Evolutionary conservation across 2,888 invertebrate species (phyloP).

Genomic region (Diplolepis rosae): DNA sequence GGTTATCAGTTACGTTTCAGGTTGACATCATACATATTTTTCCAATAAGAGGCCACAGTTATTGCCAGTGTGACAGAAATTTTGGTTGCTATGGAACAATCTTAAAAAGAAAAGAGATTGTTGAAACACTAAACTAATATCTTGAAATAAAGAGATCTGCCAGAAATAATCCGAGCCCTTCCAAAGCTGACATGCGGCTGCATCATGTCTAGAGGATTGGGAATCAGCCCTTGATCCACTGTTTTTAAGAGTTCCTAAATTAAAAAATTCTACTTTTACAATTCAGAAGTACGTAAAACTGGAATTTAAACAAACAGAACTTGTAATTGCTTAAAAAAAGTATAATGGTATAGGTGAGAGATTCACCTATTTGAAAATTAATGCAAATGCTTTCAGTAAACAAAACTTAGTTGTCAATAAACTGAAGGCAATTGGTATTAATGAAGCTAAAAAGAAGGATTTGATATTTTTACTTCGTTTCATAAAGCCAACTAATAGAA

Average conservation of each 20-base stretch:
- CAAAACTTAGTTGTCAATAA: no score
- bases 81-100: conserved; percentile 37
- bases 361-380: no score
- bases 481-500: no score
- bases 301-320: neutral
- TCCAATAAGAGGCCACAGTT: conserved; percentile 44
- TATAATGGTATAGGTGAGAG: no score
- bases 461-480: no score
- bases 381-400: no score
- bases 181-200: conserved; percentile 16
- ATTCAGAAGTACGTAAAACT: conserved; percentile 34
- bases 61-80: conserved; percentile 44
- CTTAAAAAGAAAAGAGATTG: conserved; percentile 22
- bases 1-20: conserved; percentile 32
- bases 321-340: no score
- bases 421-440: no score
- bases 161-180: conserved; percentile 26
- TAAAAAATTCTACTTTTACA: conserved; percentile 26
- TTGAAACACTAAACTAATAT: conserved; percentile 30
- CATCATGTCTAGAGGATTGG: conserved; percentile 30
- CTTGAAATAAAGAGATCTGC: conserved; percentile 27
- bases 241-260: conserved; percentile 12
- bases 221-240: conserved; percentile 18
- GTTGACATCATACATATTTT: conserved; percentile 43
- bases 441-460: no score